Conservation (phyloP, 2,113 vertebrate species). For the Cichladusa arquata region DNA sequence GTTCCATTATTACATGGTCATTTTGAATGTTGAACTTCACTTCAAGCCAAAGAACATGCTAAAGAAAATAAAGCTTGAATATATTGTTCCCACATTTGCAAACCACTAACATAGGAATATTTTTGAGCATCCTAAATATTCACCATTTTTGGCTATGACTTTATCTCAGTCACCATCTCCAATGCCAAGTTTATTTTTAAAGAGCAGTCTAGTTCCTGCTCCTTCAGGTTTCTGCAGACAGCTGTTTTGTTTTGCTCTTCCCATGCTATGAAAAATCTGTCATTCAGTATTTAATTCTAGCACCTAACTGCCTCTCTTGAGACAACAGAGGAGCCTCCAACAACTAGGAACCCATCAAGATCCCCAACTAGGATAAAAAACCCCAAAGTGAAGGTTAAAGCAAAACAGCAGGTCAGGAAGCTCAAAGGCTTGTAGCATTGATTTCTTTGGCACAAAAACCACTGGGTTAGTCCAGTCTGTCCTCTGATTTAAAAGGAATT, state of each 20-base stretch:
- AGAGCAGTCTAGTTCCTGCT: conserved; percentile 59
- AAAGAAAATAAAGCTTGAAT: conserved; percentile 66
- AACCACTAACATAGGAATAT: conserved; percentile 62
- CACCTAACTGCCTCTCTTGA: conserved; percentile 59
- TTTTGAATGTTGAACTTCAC: conserved; percentile 42
- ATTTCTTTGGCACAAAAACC: conserved; percentile 60
- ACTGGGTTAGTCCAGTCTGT: conserved; percentile 25
- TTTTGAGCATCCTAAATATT: conserved; percentile 62
- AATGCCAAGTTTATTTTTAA: conserved; percentile 68
- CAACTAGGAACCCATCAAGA: conserved; percentile 47
- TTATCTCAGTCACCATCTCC: conserved; percentile 67
- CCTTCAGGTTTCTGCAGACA: conserved; percentile 58
- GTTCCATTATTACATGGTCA: conserved; percentile 58
- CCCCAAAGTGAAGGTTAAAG: conserved; percentile 46
- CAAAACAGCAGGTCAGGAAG: conserved; percentile 67
- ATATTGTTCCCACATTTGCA: conserved; percentile 70
- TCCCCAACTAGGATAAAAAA: conserved; percentile 41
- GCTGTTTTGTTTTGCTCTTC: conserved; percentile 63
- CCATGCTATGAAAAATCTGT: conserved; percentile 59
- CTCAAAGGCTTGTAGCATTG: conserved; percentile 39
- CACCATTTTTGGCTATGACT: conserved; percentile 50
- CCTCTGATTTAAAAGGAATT: conserved; percentile 55
- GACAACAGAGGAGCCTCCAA: conserved; percentile 55
- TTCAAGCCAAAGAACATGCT: conserved; percentile 55
- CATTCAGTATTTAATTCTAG: conserved; percentile 55